These are phyloP conservation scores for Theonella swinhoei DNA, from an alignment of 37 sponge, comb jelly and placozoan species.

Conservation along the genomic window DNA sequence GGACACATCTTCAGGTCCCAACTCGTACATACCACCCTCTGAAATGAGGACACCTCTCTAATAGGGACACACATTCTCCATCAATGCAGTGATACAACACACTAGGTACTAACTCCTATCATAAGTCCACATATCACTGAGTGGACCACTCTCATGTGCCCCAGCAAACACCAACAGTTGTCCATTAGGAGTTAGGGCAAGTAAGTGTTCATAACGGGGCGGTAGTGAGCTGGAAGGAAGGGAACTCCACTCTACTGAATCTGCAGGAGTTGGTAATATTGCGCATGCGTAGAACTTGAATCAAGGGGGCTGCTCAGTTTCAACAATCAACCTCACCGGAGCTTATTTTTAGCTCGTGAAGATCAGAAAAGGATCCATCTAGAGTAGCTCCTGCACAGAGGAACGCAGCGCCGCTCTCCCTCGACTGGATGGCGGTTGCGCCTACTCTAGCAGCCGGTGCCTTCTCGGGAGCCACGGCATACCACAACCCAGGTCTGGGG, in stretches of 20 bases:
- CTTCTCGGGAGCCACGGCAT: background rate
- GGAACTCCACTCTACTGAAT: constrained; percentile 17
- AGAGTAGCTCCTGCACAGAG: constrained; percentile 10
- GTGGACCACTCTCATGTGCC: constrained; percentile 34
- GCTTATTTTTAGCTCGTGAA: background rate
- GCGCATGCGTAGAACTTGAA: background rate
- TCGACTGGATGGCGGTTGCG: background rate
- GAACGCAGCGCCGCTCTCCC: background rate
- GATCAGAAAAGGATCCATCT: constrained; percentile 4
- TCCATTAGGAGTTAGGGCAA: background rate
- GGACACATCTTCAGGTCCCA: no score
- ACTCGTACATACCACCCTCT: no score
- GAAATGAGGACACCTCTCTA: no score
- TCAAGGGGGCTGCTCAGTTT: no score
- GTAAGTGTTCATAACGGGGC: constrained; percentile 45
- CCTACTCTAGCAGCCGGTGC: constrained; percentile 1
- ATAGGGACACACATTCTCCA: no score
- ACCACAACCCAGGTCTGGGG: constrained; percentile 9
- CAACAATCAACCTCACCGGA: background rate
- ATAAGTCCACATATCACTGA: constrained; percentile 38
- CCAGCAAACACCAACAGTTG: constrained; percentile 33
- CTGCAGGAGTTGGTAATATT: background rate
- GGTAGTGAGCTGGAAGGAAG: constrained; percentile 7
- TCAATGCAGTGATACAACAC: no score
- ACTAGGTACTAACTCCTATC: constrained; percentile 17